phyloP scores from a whole-genome alignment of 2,888 invertebrate genomes.

The Caenorhabditis sp. region DNA sequence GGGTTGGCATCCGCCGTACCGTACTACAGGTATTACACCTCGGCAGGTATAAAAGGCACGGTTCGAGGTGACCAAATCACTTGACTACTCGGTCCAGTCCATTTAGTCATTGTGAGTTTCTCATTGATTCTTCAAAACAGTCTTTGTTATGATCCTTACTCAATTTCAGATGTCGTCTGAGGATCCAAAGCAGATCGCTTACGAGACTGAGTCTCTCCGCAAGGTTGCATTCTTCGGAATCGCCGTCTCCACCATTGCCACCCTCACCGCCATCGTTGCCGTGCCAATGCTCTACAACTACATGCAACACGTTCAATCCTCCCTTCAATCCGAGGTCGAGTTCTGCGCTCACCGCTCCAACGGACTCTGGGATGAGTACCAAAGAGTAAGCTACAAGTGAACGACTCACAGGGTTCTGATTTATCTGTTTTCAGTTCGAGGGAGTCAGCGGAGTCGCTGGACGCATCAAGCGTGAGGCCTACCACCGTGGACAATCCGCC shows the following conservation, averaged over 20 bases:
- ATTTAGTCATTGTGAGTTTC: slow-evolving; percentile 56
- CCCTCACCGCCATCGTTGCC: slow-evolving; percentile 73
- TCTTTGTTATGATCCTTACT: background rate
- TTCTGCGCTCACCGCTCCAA: slow-evolving; percentile 75
- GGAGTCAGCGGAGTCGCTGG: slow-evolving; percentile 63
- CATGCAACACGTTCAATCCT: slow-evolving; percentile 76
- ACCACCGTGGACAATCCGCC: slow-evolving; percentile 53
- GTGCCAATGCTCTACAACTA: slow-evolving; percentile 78
- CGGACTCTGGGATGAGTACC: slow-evolving; percentile 76
- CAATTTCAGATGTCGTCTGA: slow-evolving; percentile 64
- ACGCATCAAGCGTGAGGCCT: slow-evolving; percentile 64
- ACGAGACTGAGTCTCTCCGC: slow-evolving; percentile 70
- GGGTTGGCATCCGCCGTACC: slow-evolving; percentile 40
- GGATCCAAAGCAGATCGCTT: slow-evolving; percentile 67
- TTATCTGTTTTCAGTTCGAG: slow-evolving; percentile 58
- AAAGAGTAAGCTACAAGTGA: slow-evolving; percentile 48
- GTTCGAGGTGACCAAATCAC: slow-evolving; percentile 52
- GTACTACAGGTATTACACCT: slow-evolving; percentile 64
- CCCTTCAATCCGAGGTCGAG: slow-evolving; percentile 73
- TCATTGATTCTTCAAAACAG: background rate
- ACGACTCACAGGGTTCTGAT: background rate
- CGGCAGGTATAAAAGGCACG: slow-evolving; percentile 52
- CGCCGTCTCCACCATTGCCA: slow-evolving; percentile 75
- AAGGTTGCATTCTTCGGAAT: slow-evolving; percentile 74
- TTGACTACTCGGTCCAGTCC: slow-evolving; percentile 66